phyloP scores from a whole-genome alignment of 2,797 vertebrate species.

The Thamnophis elegans region DNA sequence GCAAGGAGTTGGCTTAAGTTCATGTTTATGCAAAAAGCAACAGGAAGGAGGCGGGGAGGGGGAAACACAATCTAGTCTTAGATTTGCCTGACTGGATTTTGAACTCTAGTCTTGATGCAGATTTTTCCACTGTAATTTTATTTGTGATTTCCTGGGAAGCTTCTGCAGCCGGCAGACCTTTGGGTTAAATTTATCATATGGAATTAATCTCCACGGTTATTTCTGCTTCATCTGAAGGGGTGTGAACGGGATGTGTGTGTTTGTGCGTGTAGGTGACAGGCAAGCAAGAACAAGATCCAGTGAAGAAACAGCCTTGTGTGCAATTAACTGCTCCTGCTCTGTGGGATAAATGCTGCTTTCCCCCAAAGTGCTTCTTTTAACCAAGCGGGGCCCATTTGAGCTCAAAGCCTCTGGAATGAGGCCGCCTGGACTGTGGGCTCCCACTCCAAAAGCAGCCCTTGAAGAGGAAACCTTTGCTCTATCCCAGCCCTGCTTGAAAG shows the following conservation, averaged over 20 bases:
- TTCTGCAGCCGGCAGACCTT: background rate
- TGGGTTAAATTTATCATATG: background rate
- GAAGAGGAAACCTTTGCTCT: background rate
- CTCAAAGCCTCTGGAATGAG: background rate
- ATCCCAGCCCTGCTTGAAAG: background rate
- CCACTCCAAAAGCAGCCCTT: background rate
- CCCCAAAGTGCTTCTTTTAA: background rate
- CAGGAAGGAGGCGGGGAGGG: background rate
- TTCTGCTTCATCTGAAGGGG: background rate
- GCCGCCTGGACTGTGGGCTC: background rate
- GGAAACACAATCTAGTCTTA: background rate
- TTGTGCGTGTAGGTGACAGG: background rate
- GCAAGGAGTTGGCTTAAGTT: background rate
- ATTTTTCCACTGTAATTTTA: background rate
- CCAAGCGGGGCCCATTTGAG: no score
- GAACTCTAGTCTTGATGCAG: background rate
- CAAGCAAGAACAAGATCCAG: background rate
- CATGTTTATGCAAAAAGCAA: background rate
- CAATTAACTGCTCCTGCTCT: background rate
- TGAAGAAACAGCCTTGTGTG: background rate
- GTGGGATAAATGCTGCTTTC: background rate
- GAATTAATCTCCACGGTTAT: background rate
- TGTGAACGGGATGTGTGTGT: background rate
- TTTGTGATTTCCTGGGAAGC: background rate
- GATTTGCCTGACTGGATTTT: background rate